Percentiles rank a stretch among this genome's conserved stretches.
Conservation (phyloP, 1,140 invertebrate genomes). For the Nomia melanderi region DNA sequence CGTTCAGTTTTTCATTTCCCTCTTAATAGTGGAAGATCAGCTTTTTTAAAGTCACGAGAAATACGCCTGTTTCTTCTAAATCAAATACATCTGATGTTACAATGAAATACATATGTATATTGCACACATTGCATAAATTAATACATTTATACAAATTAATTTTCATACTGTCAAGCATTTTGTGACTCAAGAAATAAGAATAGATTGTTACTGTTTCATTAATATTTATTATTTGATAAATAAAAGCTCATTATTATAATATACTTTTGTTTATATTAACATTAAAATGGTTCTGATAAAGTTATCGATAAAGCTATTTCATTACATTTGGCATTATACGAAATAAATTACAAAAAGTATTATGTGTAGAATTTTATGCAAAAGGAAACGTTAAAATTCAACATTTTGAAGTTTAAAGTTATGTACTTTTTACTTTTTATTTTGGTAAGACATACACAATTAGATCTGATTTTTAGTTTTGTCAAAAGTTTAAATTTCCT, state of each 20-base stretch:
- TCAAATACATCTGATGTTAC: background rate
- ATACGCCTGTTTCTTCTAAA: background rate
- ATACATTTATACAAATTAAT: slow-evolving; percentile 25
- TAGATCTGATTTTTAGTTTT: slow-evolving; percentile 30
- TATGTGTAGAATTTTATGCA: slow-evolving; percentile 40
- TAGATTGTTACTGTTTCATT: slow-evolving; percentile 30
- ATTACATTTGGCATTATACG: slow-evolving; percentile 29
- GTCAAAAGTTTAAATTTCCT: slow-evolving; percentile 8
- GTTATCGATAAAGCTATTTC: slow-evolving; percentile 5
- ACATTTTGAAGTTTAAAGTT: slow-evolving; percentile 22
- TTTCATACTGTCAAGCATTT: slow-evolving; percentile 10
- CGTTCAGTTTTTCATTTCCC: background rate
- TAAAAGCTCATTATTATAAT: slow-evolving; percentile 19
- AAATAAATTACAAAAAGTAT: slow-evolving; percentile 20
- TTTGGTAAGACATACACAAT: background rate
- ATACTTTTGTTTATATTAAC: slow-evolving; percentile 36
- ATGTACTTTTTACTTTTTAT: slow-evolving; percentile 12
- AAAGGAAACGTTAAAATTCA: slow-evolving; percentile 27
- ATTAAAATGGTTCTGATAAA: slow-evolving; percentile 17
- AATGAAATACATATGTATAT: slow-evolving; percentile 11
- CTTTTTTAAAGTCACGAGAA: background rate
- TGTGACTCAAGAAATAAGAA: slow-evolving; percentile 19
- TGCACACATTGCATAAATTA: slow-evolving; percentile 24
- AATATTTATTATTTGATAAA: slow-evolving; percentile 42
- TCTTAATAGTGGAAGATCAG: background rate